Base-by-base conservation (phyloP, 2,888 invertebrate species). In the Automeris io region DNA sequence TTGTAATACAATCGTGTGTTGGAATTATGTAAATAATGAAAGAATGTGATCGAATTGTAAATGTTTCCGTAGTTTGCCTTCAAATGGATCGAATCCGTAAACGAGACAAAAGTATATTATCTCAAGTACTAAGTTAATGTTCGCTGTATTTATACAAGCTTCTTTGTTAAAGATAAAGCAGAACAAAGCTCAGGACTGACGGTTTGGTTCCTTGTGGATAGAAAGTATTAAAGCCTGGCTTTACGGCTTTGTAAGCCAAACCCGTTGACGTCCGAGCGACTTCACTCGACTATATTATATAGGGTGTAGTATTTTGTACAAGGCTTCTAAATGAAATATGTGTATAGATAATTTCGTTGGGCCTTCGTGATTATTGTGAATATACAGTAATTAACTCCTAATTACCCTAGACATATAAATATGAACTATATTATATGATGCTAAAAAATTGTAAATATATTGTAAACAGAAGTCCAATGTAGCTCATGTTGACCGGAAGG, bases 401-500 rank as follows among this genome's bases (percentile, higher is more conserved):
- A 77, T 80, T 79, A 72, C 61, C 64, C 58, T 77, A 76, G 74
- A 66, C 57, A 63, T 83, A 80, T 64, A 60, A 48, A 61, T 80
- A 79, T 80, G 74, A 78, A 79, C 68, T 73, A 71, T 73, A 69
- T 70, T 69, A 73, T 68, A 64, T 68, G 63, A 74, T 82, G 81
- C 76, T 73, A 77, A 82, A 69, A n/a, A 75, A 61, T 74, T 86
- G 86, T 85, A 86, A 83, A 85, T 86, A 85, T 85, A 86, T 64
- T 83, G 73, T 83, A 71, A 77, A 82, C 83, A 81, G 74, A 80
- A 65, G 86, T 83, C 82, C 85, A 80, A 71, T 80, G 74, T 87
- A 87, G 87, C 87, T 87, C 87, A 87, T 83, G 85, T 85, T 82
- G 82, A 86, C 86, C 83, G 79, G 70, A 80, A 79, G 70, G 86